Conservation (phyloP, 2,113 vertebrate species). For the Psettodes erumei region DNA sequence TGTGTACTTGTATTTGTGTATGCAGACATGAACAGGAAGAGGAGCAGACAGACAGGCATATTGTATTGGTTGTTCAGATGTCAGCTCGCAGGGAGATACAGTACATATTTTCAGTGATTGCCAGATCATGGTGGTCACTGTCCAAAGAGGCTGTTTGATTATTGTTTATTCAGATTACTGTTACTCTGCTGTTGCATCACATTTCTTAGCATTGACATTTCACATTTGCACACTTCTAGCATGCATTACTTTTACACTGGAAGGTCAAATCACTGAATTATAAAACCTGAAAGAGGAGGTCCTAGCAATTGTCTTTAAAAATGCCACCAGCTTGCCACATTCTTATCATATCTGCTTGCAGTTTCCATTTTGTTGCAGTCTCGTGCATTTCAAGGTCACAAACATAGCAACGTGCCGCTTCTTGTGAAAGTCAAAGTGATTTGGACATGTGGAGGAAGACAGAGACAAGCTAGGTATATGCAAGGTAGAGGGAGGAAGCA, state of each 20-base stretch:
- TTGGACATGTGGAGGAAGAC: conserved; percentile 14
- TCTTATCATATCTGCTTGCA: conserved; percentile 43
- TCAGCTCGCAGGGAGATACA: background rate
- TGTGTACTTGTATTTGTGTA: background rate
- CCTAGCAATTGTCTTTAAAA: conserved; percentile 18
- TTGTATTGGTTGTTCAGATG: conserved; percentile 6
- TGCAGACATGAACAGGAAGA: conserved; percentile 12
- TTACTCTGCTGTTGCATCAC: conserved; percentile 18
- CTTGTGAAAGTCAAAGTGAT: conserved; percentile 26
- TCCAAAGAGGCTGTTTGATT: conserved; percentile 20
- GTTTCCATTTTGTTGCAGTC: conserved; percentile 29
- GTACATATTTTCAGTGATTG: background rate
- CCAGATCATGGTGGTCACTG: conserved; percentile 17
- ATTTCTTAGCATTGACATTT: conserved; percentile 2
- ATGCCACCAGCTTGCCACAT: background rate
- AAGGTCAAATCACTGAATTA: conserved; percentile 19
- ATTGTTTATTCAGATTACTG: conserved; percentile 21
- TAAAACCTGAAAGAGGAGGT: background rate
- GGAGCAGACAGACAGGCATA: conserved; percentile 10
- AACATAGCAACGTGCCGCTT: conserved; percentile 13
- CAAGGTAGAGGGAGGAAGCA: background rate
- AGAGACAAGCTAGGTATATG: background rate
- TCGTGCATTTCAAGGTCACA: conserved; percentile 45
- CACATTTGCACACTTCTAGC: background rate
- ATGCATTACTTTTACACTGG: conserved; percentile 1